Percentiles rank a stretch among this genome's conserved stretches.
phyloP scores from a whole-genome alignment of 2,888 invertebrate genomes.

The Ernsta delagoae region DNA sequence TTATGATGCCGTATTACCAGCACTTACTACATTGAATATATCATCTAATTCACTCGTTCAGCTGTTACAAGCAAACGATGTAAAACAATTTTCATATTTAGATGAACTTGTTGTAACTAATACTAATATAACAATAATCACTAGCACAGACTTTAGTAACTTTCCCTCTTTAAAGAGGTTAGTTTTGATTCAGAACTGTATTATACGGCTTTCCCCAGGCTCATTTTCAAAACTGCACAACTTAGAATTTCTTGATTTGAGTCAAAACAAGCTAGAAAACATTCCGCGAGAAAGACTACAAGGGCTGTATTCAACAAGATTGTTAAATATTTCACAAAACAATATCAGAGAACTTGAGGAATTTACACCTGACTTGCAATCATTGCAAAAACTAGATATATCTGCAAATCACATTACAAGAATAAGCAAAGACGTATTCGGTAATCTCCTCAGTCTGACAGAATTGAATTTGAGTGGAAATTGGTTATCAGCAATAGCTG shows the following conservation, averaged over 20 bases:
- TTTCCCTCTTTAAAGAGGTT: constrained; percentile 92
- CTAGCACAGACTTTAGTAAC: constrained; percentile 93
- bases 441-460: constrained; percentile 89
- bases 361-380: constrained; percentile 91
- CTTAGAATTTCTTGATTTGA: constrained; percentile 91
- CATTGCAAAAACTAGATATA: constrained; percentile 91
- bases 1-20: constrained; percentile 89
- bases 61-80: constrained; percentile 89
- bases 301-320: constrained; percentile 89
- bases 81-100: constrained; percentile 90
- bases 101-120: constrained; percentile 92
- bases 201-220: constrained; percentile 92
- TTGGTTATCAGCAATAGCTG: constrained; percentile 91
- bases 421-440: constrained; percentile 90
- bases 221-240: constrained; percentile 92
- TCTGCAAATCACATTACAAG: constrained; percentile 93
- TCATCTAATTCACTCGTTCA: constrained; percentile 92
- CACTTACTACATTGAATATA: constrained; percentile 91
- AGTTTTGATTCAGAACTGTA: constrained; percentile 89
- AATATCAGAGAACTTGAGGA: constrained; percentile 92
- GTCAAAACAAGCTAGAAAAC: constrained; percentile 92
- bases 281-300: constrained; percentile 93
- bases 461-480: constrained; percentile 93
- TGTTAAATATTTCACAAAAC: constrained; percentile 94
- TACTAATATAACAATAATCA: constrained; percentile 92